Base-by-base conservation (phyloP, 2,797 vertebrate genomes). In the Phyllotis vaccarum region DNA sequence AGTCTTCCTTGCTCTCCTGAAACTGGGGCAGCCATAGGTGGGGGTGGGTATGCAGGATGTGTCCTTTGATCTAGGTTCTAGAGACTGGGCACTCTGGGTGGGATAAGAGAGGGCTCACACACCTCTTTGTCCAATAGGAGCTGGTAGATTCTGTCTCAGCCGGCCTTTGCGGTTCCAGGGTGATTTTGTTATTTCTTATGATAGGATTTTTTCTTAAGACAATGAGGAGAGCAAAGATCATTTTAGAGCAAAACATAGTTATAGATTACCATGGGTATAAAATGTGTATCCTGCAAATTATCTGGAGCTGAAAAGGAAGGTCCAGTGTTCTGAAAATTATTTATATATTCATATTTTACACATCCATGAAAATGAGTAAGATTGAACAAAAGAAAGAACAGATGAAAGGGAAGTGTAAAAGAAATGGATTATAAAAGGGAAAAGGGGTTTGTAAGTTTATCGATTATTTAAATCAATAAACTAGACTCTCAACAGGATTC, bases 391-490 rank as follows among this genome's bases (percentile, higher is more conserved):
- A 37, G n/a, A 11, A 79, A 12, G 3, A 90, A 29, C 2, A 22
- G 52, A 12, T 17, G 3, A n/a, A 43, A 3, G 16, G 49, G 9
- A 79, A 12, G 21, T 14, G n/a, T n/a, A 29, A 49, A 12, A 89
- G 11, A 58, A 43, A 79, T 34, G 12, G 72, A 80, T 16, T 34
- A 10, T 68, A 60, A 83, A 93, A 64, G 24, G 2, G 27, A 49
- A 11, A 43, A 88, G 86, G 5, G n/a, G 22, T 22, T 29, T 92
- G n/a, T n/a, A n/a, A n/a, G n/a, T n/a, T n/a, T n/a, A n/a, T n/a
- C 40, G 72, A 82, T 29, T 64, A 68, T 43, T 94, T 83, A 93
- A 86, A 46, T 91, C 60, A 3, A 72, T 90, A 62, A 91, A 66
- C 46, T 90, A 62, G 89, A 66, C 46, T 49, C 9, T 49, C 46